A percentile compares a stretch with the other conserved stretches of the same genome.
Evolutionary conservation across 2,797 vertebrate genomes (phyloP).

Genomic region (Pseudochirops corinnae): DNA sequence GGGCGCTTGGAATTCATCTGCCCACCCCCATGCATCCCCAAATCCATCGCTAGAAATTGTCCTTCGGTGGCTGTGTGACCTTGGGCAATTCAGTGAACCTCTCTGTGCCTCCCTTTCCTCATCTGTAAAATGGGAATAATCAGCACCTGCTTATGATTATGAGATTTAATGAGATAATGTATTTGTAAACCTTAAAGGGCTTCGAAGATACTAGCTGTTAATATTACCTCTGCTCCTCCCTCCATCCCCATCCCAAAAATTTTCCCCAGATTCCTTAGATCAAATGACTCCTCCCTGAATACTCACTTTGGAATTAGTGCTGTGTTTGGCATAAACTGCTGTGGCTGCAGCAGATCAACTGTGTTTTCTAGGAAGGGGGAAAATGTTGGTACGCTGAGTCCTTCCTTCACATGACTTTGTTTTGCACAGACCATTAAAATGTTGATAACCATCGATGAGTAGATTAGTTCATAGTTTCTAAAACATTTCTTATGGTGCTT

Average conservation of each 20-base stretch:
- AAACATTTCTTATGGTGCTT: background rate
- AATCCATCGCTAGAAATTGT: background rate
- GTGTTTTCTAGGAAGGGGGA: background rate
- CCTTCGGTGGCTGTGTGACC: background rate
- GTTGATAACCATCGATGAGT: background rate
- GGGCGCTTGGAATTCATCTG: background rate
- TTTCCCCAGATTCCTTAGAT: background rate
- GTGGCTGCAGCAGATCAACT: background rate
- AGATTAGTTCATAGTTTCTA: background rate
- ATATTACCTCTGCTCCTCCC: background rate
- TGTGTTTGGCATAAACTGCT: background rate
- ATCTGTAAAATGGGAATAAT: too few relatives aligned
- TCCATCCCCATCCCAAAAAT: background rate
- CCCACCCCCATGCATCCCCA: background rate
- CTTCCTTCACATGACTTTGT: background rate
- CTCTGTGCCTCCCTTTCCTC: background rate
- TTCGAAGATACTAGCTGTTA: background rate
- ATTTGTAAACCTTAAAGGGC: background rate
- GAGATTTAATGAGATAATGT: background rate
- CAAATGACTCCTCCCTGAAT: background rate
- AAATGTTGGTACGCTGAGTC: background rate
- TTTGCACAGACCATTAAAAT: background rate
- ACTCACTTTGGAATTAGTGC: background rate
- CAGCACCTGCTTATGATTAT: background rate
- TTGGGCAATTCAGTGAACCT: background rate